These are phyloP conservation scores for Scopus umbretta DNA, from an alignment of 2,113 vertebrate species.

Conservation along the genomic window DNA sequence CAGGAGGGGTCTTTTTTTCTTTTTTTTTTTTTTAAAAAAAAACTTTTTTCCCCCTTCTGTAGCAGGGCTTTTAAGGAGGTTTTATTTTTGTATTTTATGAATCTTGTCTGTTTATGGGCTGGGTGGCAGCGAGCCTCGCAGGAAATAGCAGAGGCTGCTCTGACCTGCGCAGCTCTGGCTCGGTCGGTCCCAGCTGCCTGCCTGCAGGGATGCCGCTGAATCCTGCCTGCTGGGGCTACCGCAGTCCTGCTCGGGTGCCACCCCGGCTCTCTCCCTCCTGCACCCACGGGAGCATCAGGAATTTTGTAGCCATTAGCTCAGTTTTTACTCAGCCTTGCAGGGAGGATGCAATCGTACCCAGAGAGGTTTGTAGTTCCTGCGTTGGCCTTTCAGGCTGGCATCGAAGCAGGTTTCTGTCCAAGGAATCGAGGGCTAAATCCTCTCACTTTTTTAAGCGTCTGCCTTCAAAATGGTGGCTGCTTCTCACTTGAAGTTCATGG, in stretches of 20 bases:
- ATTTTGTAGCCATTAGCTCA: background rate
- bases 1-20: background rate
- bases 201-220: background rate
- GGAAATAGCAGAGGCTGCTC: background rate
- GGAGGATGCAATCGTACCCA: background rate
- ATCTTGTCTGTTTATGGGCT: background rate
- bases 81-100: background rate
- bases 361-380: background rate
- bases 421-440: background rate
- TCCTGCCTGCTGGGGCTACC: background rate
- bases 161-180: rapidly evolving
- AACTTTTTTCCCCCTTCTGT: background rate
- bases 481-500: conserved; percentile 40
- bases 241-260: rapidly evolving
- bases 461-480: conserved; percentile 15
- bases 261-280: background rate
- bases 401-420: background rate
- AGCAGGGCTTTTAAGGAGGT: background rate
- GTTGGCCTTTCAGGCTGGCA: background rate
- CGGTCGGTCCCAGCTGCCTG: background rate
- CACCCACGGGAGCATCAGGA: rapidly evolving
- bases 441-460: background rate
- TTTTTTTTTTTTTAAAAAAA: background rate
- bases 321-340: background rate
- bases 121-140: background rate